phyloP scores from a whole-genome alignment of 2,113 vertebrate genomes.

The Lagopus muta region DNA sequence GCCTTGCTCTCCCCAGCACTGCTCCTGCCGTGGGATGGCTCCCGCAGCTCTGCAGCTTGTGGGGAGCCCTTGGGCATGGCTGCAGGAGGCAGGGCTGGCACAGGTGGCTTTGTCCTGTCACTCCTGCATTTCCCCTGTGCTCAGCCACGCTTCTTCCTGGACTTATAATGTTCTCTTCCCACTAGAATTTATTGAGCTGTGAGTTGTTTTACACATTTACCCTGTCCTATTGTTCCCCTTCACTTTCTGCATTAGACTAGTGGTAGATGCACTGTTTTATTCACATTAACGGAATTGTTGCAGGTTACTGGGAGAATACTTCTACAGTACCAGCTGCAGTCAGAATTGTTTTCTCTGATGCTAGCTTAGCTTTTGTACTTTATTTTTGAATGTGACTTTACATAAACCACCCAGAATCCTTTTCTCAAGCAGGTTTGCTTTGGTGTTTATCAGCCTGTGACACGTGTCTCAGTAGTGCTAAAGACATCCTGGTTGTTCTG shows the following conservation, averaged over 20 bases:
- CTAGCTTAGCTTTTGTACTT: not conserved
- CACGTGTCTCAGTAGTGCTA: not conserved
- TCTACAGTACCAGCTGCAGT: not conserved
- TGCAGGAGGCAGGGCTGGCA: not conserved
- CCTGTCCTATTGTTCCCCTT: not conserved
- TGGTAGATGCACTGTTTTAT: not conserved
- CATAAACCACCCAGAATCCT: not conserved
- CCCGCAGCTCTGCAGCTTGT: accelerated
- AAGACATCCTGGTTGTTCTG: not conserved
- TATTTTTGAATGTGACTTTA: not conserved
- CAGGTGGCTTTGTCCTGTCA: accelerated
- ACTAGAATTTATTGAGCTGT: not conserved
- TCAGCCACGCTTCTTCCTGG: not conserved
- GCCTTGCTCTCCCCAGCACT: not conserved
- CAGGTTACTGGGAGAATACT: not conserved
- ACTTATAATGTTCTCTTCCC: not conserved
- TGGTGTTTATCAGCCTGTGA: not conserved
- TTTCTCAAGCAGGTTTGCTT: not conserved
- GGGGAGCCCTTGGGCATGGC: not conserved
- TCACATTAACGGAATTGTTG: not conserved
- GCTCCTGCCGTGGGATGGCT: accelerated
- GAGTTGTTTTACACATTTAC: not conserved
- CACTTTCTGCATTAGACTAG: not conserved
- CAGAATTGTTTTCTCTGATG: not conserved
- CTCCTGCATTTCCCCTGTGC: not conserved